These are phyloP conservation scores for Zeus faber DNA, from an alignment of 2,113 vertebrate species.

Conservation along the genomic window DNA sequence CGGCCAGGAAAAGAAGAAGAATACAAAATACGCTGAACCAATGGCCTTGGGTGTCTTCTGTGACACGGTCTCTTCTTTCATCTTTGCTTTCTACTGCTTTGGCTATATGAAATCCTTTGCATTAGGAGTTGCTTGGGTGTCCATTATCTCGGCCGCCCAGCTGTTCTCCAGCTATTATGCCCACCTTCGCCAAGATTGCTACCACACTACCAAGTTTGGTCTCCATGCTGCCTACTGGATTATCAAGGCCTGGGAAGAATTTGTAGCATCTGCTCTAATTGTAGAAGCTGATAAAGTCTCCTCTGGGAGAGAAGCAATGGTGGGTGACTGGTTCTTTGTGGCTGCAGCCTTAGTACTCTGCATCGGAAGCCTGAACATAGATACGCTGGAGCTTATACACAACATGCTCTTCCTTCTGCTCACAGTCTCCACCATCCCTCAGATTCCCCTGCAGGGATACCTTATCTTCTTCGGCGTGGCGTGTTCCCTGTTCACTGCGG, in stretches of 20 bases:
- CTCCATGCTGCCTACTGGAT: constrained; percentile 83
- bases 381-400: constrained; percentile 81
- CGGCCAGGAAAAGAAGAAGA: constrained; percentile 86
- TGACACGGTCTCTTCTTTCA: constrained; percentile 77
- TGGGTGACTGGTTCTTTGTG: constrained; percentile 86
- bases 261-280: constrained; percentile 62
- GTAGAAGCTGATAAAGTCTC: constrained; percentile 27
- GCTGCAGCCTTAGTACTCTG: constrained; percentile 72
- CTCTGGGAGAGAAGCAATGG: constrained; percentile 68
- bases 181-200: constrained; percentile 80
- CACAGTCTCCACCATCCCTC: constrained; percentile 74
- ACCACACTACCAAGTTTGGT: constrained; percentile 82
- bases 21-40: constrained; percentile 88
- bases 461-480: constrained; percentile 79
- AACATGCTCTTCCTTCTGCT: constrained; percentile 79
- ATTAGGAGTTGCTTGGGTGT: constrained; percentile 79
- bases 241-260: constrained; percentile 85
- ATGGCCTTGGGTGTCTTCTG: constrained; percentile 86
- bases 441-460: constrained; percentile 73
- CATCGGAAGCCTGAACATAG: constrained; percentile 76
- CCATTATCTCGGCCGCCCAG: constrained; percentile 79
- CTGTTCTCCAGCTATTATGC: constrained; percentile 84
- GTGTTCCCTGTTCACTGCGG: constrained; percentile 73
- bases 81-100: constrained; percentile 85
- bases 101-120: constrained; percentile 76